phyloP scores from a whole-genome alignment of 2,113 vertebrate genomes.

The Macaca mulatta region DNA sequence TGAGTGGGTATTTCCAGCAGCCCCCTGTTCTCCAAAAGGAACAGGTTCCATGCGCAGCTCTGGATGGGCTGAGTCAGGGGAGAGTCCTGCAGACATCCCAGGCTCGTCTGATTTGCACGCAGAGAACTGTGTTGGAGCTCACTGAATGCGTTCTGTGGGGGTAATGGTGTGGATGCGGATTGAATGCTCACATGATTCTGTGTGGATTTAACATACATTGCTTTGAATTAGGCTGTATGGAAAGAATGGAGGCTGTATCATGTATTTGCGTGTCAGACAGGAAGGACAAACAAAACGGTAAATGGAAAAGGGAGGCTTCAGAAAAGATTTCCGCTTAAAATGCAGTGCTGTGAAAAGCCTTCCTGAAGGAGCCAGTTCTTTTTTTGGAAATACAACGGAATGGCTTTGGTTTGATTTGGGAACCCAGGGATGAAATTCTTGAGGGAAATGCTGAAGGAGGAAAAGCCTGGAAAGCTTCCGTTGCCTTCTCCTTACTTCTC shows the following conservation, averaged over 20 bases:
- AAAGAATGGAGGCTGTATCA: constrained; percentile 77
- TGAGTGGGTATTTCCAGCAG: not conserved
- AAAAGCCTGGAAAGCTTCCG: constrained; percentile 69
- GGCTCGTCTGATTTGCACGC: constrained; percentile 44
- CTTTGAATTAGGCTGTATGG: constrained; percentile 60
- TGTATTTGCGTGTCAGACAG: constrained; percentile 72
- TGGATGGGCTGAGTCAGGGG: not conserved
- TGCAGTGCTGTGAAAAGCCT: not conserved
- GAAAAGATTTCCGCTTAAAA: constrained; percentile 48
- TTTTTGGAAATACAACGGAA: constrained; percentile 58
- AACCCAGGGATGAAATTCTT: constrained; percentile 43
- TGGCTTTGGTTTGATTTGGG: constrained; percentile 63
- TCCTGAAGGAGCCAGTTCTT: constrained; percentile 1
- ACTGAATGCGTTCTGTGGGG: constrained; percentile 42
- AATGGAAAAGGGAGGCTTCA: constrained; percentile 32
- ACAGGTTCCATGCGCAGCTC: constrained; percentile 59
- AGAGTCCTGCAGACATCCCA: not conserved
- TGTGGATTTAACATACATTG: constrained; percentile 22
- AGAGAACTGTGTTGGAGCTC: constrained; percentile 54
- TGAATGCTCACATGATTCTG: constrained; percentile 40
- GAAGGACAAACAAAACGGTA: constrained; percentile 70
- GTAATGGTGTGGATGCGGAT: constrained; percentile 37
- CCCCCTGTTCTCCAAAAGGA: constrained; percentile 31
- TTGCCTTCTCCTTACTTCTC: constrained; percentile 66
- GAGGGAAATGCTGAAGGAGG: constrained; percentile 41